Conservation (phyloP, 2,113 vertebrate genomes). For the Caloenas nicobarica region DNA sequence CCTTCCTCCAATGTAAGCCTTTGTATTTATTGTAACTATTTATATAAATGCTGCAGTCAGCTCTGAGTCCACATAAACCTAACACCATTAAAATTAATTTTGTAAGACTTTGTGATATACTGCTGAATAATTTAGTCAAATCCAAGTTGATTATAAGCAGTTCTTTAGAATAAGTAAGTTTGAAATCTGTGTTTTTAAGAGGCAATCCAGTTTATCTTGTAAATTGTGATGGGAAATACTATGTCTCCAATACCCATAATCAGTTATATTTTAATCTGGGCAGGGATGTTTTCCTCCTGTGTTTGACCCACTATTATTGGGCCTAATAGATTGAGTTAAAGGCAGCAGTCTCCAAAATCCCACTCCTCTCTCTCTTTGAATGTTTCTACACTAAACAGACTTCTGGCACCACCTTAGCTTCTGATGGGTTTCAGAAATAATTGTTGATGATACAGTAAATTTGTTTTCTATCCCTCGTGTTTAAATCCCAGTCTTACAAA, state of each 20-base stretch:
- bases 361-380: not conserved
- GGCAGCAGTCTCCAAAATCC: not conserved
- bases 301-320: not conserved
- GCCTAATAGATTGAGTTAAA: not conserved
- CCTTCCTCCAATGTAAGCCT: not conserved
- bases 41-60: not conserved
- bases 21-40: conserved; percentile 14
- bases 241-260: not conserved
- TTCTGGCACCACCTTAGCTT: conserved; percentile 37
- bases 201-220: not conserved
- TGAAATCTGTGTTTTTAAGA: not conserved
- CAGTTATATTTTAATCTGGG: not conserved
- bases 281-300: not conserved
- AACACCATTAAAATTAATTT: conserved; percentile 13
- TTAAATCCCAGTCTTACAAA: conserved; percentile 52
- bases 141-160: not conserved
- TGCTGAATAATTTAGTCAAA: conserved; percentile 36
- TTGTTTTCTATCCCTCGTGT: conserved; percentile 59
- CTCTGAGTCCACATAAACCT: not conserved
- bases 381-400: not conserved
- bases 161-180: not conserved
- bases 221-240: not conserved
- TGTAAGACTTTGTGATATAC: not conserved
- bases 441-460: conserved; percentile 69
- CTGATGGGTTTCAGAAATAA: conserved; percentile 61